Evolutionary conservation across 2,113 vertebrate genomes (phyloP), one percentile per base, ranked within the genome.

Genomic region (Toxotes jaculatrix): DNA sequence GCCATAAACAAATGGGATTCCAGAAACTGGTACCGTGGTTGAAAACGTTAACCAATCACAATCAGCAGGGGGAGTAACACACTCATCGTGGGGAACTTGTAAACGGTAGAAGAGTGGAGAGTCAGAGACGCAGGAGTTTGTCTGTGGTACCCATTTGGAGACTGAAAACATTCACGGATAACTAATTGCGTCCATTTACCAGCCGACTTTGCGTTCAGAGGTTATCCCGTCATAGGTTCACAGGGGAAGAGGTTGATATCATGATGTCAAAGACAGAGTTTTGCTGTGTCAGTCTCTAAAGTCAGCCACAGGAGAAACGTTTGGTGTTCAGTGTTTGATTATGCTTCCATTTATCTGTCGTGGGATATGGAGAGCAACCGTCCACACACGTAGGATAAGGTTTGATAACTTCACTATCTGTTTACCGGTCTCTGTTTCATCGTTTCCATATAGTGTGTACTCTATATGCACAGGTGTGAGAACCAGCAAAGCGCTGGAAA

Each of bases 41-140:
- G 10, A 12, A 9, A 23, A 23, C 0, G 4, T 7, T 4, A 65
- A 84, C 93, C 91, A 94, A 95, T 93, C 81, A 84, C 4, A 84
- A 23, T 59, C 40, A 16, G 53, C 3, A 62, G 21, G 57, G 19
- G 32, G 12, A 74, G 55, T 32, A 23, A 42, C 38, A n/a, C 0
- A 0, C 5, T 36, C 51, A 16, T 53, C 21, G 72, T 74, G 51
- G 55, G 55, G 43, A 56, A 72, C 27, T 27, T 47, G 77, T 65
- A 23, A 70, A 79, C 49, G 7, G 1, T 1, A 4, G 40, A 16
- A 9, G 10, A 51, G n/a, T 3, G 5, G 13, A 4, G 10, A 17
- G 11, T 4, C 16, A 3, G 17, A 49, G 23, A 38, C 14, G 21
- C 32, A 11, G 1, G 12, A 51, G 13, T 16, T 5, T 71, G 5